Percentiles rank a stretch among this genome's conserved stretches.
These are phyloP conservation scores for Zosterops lateralis DNA, from an alignment of 2,113 vertebrate genomes.

Conservation along the genomic window DNA sequence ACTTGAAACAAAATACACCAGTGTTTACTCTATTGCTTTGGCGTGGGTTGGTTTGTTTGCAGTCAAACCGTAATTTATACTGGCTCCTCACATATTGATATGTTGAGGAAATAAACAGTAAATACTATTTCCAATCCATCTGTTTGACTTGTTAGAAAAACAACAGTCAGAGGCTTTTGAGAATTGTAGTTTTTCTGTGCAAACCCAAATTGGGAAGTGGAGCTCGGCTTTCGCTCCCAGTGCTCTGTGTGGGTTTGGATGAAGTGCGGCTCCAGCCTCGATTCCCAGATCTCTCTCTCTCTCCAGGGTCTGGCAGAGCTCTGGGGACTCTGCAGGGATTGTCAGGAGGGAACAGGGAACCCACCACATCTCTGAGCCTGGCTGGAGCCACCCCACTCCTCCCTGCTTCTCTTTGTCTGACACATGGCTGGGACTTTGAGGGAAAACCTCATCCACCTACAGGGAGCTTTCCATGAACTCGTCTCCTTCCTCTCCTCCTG, in stretches of 20 bases:
- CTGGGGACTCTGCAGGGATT: background rate
- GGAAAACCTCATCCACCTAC: background rate
- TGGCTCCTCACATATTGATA: constrained; percentile 80
- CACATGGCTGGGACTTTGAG: accelerated
- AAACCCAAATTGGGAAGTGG: constrained; percentile 2
- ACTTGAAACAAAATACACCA: constrained; percentile 53
- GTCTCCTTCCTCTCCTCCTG: background rate
- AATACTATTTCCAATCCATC: constrained; percentile 80
- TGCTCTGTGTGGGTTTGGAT: background rate
- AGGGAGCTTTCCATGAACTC: background rate
- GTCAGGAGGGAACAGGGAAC: background rate
- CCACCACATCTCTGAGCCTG: background rate
- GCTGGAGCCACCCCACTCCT: background rate
- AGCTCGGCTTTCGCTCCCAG: background rate
- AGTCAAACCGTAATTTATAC: constrained; percentile 74
- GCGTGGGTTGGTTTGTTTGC: constrained; percentile 73
- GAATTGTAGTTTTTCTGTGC: constrained; percentile 34
- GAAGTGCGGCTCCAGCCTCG: background rate
- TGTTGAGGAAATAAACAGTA: constrained; percentile 78
- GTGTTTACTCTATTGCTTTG: constrained; percentile 59
- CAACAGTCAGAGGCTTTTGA: constrained; percentile 71
- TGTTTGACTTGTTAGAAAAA: constrained; percentile 74
- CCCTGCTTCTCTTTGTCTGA: background rate
- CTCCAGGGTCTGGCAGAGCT: background rate
- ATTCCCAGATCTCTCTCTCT: background rate